Evolutionary conservation across 2,888 invertebrate genomes (phyloP).

Genomic region (Thereva nobilitata): DNA sequence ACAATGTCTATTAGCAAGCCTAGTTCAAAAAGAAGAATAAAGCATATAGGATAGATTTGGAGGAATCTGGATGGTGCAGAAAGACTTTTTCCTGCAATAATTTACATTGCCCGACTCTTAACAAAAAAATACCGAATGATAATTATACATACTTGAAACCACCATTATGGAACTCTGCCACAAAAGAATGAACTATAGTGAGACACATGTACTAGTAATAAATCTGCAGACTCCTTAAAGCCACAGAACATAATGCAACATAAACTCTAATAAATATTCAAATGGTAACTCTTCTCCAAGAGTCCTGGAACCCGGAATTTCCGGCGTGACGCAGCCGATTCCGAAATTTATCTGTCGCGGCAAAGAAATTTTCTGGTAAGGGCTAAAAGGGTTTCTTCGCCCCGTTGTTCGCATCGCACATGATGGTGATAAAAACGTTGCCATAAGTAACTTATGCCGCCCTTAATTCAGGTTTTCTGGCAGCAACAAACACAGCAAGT

Average conservation of each 20-base stretch:
- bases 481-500: background rate
- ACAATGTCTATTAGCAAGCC: too few species aligned
- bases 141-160: too few species aligned
- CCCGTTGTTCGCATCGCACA: conserved; percentile 23
- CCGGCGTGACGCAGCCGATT: conserved; percentile 34
- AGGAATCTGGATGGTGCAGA: too few species aligned
- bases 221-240: conserved; percentile 7
- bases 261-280: conserved; percentile 35
- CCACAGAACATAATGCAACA: conserved; percentile 23
- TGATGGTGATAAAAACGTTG: conserved; percentile 22
- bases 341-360: conserved; percentile 27
- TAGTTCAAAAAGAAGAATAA: too few species aligned
- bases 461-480: background rate
- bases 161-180: too few species aligned
- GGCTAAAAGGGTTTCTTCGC: conserved; percentile 5
- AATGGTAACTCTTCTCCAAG: conserved; percentile 18
- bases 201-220: conserved; percentile 22
- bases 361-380: conserved; percentile 3
- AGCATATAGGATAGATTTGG: too few species aligned
- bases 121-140: too few species aligned
- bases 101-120: too few species aligned
- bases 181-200: too few species aligned
- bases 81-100: too few species aligned
- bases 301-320: conserved; percentile 22
- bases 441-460: conserved; percentile 26